These are phyloP conservation scores for Melospiza melodia DNA, from an alignment of 2,113 vertebrate genomes.

Conservation along the genomic window DNA sequence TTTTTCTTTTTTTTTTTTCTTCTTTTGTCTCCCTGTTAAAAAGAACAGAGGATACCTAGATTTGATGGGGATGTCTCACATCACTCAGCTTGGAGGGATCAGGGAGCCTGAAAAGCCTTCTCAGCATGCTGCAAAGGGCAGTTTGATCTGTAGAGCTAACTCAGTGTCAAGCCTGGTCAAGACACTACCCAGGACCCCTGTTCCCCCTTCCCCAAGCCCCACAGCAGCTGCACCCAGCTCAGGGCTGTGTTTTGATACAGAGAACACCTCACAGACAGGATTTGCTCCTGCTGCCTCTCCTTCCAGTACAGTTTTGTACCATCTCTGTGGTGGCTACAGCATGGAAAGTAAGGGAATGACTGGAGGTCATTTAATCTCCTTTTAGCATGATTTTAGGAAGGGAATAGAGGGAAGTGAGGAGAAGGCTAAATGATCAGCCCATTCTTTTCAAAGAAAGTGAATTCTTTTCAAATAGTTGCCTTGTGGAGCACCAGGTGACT, in stretches of 20 bases:
- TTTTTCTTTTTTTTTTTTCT: too few species aligned
- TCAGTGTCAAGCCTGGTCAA: not conserved
- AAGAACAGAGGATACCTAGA: not conserved
- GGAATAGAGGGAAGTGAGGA: not conserved
- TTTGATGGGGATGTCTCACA: not conserved
- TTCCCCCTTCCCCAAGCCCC: not conserved
- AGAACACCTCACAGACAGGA: rapidly evolving
- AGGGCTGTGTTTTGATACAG: not conserved
- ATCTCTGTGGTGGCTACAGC: not conserved
- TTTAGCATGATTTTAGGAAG: not conserved
- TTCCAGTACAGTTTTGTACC: not conserved
- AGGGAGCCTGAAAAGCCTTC: not conserved
- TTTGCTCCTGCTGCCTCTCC: not conserved
- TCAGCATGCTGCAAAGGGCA: not conserved
- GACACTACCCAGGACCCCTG: not conserved
- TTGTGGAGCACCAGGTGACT: not conserved
- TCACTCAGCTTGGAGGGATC: not conserved
- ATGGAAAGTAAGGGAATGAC: not conserved
- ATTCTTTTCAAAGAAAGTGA: not conserved
- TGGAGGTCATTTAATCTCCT: not conserved
- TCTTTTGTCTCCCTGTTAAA: not conserved
- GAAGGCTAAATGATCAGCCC: not conserved
- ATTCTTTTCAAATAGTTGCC: not conserved
- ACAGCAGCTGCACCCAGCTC: not conserved
- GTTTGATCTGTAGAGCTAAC: not conserved